Evolutionary conservation across 1,140 invertebrate species (phyloP).

Genomic region (Drosophila athabasca): DNA sequence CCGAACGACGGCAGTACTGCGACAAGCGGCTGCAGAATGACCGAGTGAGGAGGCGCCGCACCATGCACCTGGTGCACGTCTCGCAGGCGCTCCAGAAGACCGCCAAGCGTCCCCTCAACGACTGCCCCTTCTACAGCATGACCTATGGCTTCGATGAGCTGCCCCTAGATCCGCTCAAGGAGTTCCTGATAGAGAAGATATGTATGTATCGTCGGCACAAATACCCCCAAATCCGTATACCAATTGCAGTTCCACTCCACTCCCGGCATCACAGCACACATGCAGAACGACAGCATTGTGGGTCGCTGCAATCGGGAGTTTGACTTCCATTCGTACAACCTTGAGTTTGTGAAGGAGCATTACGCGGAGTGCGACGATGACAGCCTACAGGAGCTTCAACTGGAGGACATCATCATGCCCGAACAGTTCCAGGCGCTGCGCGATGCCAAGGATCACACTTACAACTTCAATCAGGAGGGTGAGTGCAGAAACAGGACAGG

Average conservation of each 20-base stretch:
- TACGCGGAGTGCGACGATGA: conserved; percentile 68
- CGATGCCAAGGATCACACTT: conserved; percentile 60
- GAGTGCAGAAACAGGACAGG: conserved; percentile 11
- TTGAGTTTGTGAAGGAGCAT: conserved; percentile 46
- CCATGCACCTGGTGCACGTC: conserved; percentile 17
- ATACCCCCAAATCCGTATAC: not conserved
- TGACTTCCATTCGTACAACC: conserved; percentile 65
- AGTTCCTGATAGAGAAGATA: conserved; percentile 74
- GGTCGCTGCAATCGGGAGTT: conserved; percentile 74
- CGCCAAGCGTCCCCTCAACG: conserved; percentile 65
- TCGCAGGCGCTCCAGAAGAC: conserved; percentile 33
- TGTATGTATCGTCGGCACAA: conserved; percentile 37
- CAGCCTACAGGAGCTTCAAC: conserved; percentile 37
- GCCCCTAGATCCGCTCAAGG: conserved; percentile 75
- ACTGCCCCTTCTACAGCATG: conserved; percentile 75
- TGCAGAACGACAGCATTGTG: conserved; percentile 71
- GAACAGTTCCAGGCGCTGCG: conserved; percentile 70
- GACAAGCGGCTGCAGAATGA: conserved; percentile 56
- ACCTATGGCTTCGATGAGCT: conserved; percentile 73
- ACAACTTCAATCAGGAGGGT: conserved; percentile 67
- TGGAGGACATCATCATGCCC: conserved; percentile 74
- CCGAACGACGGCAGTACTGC: conserved; percentile 66
- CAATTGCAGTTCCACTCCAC: not conserved
- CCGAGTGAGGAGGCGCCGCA: conserved; percentile 36
- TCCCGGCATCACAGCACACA: conserved; percentile 47